A percentile compares a stretch with the other conserved stretches of the same genome.
These are phyloP conservation scores for Stegophylla sp. DNA, from an alignment of 2,888 invertebrate species.

Conservation along the genomic window DNA sequence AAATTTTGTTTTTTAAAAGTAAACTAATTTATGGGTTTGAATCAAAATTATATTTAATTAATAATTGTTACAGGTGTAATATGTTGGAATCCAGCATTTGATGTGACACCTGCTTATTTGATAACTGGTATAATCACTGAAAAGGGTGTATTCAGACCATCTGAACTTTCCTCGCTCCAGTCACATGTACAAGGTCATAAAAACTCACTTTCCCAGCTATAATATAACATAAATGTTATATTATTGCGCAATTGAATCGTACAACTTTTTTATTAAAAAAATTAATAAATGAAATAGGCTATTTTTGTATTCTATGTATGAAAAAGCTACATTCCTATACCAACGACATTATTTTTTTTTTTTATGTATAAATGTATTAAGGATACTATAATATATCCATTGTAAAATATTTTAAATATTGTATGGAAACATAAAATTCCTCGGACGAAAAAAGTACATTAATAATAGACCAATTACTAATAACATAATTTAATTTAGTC, in stretches of 20 bases:
- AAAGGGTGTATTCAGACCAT: slow-evolving; percentile 81
- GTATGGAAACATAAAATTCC: slow-evolving; percentile 25
- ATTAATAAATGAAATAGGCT: slow-evolving; percentile 14
- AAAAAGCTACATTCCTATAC: slow-evolving; percentile 41
- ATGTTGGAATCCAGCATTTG: slow-evolving; percentile 99
- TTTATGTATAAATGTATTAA: slow-evolving; percentile 42
- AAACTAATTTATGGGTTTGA: not conserved
- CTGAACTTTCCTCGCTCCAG: slow-evolving; percentile 64
- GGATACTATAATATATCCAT: slow-evolving; percentile 29
- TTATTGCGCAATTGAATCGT: slow-evolving; percentile 24
- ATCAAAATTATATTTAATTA: slow-evolving; percentile 60
- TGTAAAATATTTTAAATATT: slow-evolving; percentile 31
- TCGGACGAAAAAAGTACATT: slow-evolving; percentile 29
- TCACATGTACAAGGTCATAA: slow-evolving; percentile 42
- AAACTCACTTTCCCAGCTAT: slow-evolving; percentile 45
- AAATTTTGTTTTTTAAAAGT: not conserved
- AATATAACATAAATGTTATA: slow-evolving; percentile 38
- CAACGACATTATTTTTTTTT: slow-evolving; percentile 43
- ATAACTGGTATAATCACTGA: slow-evolving; percentile 96
- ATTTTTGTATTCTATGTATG: slow-evolving; percentile 44
- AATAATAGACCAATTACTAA: slow-evolving; percentile 28
- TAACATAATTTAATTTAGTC: slow-evolving; percentile 40
- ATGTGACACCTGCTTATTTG: slow-evolving; percentile 90
- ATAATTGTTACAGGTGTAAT: slow-evolving; percentile 74
- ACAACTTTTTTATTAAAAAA: slow-evolving; percentile 41